Percentiles rank a stretch among this genome's conserved stretches.
phyloP scores from a whole-genome alignment of 2,888 invertebrate genomes.

The Oscheius myriophilus region DNA sequence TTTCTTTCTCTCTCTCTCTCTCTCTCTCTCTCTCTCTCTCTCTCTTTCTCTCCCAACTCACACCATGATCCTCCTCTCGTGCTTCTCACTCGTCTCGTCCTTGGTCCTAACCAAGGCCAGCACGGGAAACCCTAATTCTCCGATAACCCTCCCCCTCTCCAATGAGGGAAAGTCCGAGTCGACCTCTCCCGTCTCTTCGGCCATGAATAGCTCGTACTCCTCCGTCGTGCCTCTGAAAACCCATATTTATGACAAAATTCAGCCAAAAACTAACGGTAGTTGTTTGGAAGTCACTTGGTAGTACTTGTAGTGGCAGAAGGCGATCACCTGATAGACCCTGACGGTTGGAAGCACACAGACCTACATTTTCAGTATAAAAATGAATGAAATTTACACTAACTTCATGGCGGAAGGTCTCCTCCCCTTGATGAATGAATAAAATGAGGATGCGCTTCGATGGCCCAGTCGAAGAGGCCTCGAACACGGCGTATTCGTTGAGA shows the following conservation, averaged over 20 bases:
- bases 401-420: constrained; percentile 1
- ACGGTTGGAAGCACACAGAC: constrained; percentile 35
- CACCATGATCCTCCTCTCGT: constrained; percentile 7
- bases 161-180: constrained; percentile 49
- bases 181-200: constrained; percentile 54
- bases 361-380: neutral
- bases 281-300: constrained; percentile 8
- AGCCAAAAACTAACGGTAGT: constrained; percentile 24
- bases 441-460: constrained; percentile 35
- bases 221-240: constrained; percentile 21
- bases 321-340: constrained; percentile 41
- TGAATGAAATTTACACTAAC: neutral
- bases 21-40: neutral
- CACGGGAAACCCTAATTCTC: constrained; percentile 42
- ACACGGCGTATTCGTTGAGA: constrained; percentile 36
- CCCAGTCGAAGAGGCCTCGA: constrained; percentile 28
- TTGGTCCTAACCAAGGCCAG: constrained; percentile 24
- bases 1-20: neutral
- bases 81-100: neutral
- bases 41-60: constrained; percentile 1
- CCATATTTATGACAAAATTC: neutral
- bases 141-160: constrained; percentile 45
- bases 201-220: constrained; percentile 50
- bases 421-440: constrained; percentile 30
- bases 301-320: constrained; percentile 36